Evolutionary conservation across 2,797 vertebrate genomes (phyloP).

Genomic region (Phrynocephalus vlangalii): DNA sequence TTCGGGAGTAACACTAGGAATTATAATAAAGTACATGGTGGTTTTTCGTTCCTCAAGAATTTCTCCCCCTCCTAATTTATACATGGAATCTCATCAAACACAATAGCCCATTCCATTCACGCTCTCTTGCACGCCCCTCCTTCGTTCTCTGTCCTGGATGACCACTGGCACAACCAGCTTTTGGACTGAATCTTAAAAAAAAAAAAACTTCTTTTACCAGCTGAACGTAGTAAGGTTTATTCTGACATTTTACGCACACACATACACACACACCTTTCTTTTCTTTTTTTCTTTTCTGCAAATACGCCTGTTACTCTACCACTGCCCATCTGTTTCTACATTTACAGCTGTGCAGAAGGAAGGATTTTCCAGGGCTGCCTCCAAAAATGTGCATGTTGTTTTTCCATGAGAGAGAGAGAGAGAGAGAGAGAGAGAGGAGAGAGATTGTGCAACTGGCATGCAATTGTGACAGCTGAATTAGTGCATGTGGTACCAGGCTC

Average conservation of each 20-base stretch:
- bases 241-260: neutral
- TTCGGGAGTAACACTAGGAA: constrained; percentile 69
- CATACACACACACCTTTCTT: too few species aligned
- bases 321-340: constrained; percentile 42
- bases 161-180: constrained; percentile 64
- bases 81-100: constrained; percentile 77
- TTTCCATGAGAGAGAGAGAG: neutral
- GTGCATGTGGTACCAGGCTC: neutral
- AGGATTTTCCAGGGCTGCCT: neutral
- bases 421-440: too few species aligned
- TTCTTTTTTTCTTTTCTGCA: constrained; percentile 16
- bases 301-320: constrained; percentile 33
- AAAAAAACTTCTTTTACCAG: constrained; percentile 68
- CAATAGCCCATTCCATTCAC: constrained; percentile 73
- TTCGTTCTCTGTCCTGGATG: constrained; percentile 75
- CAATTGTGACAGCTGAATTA: neutral
- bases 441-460: neutral
- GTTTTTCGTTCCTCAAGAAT: constrained; percentile 65
- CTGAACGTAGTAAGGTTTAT: constrained; percentile 51
- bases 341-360: constrained; percentile 2
- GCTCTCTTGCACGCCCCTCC: constrained; percentile 62
- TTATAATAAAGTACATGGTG: constrained; percentile 77
- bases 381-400: neutral
- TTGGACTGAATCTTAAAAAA: constrained; percentile 69
- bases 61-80: constrained; percentile 77